Conservation (phyloP, 2,797 vertebrate genomes). For the Chelonia mydas region DNA sequence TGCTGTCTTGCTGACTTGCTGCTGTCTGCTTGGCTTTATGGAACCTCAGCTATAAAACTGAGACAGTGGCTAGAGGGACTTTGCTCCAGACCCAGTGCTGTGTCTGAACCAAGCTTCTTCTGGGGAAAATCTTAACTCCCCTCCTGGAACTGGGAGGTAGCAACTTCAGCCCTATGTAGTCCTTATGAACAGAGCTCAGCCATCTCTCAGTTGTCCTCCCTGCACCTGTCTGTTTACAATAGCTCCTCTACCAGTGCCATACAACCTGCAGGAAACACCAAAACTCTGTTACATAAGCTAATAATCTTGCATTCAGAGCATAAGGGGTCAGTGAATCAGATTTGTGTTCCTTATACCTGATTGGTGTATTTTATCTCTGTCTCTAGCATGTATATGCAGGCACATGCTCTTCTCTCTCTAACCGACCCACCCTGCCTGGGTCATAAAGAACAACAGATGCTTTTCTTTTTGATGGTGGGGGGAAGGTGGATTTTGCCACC, state of each 20-base stretch:
- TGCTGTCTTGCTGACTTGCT: background rate
- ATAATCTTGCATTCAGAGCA: rapidly evolving
- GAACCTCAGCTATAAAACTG: background rate
- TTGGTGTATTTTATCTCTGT: background rate
- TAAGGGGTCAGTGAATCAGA: rapidly evolving
- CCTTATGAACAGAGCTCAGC: background rate
- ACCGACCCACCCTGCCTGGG: rapidly evolving
- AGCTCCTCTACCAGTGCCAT: background rate
- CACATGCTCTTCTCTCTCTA: too few species aligned
- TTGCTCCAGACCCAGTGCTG: rapidly evolving
- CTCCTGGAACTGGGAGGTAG: rapidly evolving
- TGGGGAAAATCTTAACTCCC: rapidly evolving
- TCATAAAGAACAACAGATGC: background rate
- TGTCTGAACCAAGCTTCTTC: rapidly evolving
- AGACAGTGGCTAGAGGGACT: rapidly evolving
- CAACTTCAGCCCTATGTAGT: background rate
- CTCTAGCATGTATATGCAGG: rapidly evolving
- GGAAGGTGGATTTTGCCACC: background rate
- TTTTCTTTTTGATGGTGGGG: too few species aligned
- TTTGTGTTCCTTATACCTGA: background rate
- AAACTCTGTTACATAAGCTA: background rate
- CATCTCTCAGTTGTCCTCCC: background rate
- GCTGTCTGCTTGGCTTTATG: background rate
- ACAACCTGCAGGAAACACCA: rapidly evolving
- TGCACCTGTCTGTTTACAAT: background rate